Base-by-base conservation (phyloP, 2,113 vertebrate species). In the Myrmophylax atrothorax region DNA sequence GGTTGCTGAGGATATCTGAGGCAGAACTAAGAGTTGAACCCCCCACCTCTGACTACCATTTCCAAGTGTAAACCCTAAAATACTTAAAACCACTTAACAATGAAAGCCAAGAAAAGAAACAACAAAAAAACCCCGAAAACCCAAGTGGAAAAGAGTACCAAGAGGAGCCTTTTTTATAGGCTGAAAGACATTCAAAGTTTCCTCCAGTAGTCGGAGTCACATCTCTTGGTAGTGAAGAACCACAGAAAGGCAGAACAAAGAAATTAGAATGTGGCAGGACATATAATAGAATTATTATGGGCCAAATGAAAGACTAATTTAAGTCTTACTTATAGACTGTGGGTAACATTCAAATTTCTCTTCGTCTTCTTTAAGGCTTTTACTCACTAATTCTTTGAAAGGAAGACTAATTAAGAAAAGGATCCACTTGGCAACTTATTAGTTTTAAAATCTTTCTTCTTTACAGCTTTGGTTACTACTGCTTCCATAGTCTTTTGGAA, bases 321-420 rank as follows among this genome's bases (percentile, higher is more conserved):
- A 89, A 87, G 69, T 76, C 60, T 87, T 94, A 86, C 90, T 90
- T 93, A 89, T 92, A 78, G 85, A 64, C 70, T 88, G 22, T 56
- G 87, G 29, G 60, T 94, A 89, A 74, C 70, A 60, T 93, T 92
- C 66, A 93, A 89, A 90, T 92, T 96, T 96, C 58, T 58, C 37
- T 95, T 94, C 44, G 76, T 91, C 66, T 84, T 91, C 80, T 89
- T 94, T 72, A 89, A 95, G 85, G 8, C 42, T 84, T 96, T 94
- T 68, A 70, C 69, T 91, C 50, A 64, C 29, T 86, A 83, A 84
- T 89, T 94, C 60, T 95, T 91, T 89, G 91, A 94, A 89, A 89
- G 82, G 74, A 94, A 86, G 92, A 62, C 87, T 97, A 96, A 96
- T 94, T 96, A 96, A 94, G 92, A 87, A 82, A 96, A 87, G 63